Evolutionary conservation across 2,113 vertebrate species (phyloP).

Genomic region (Benitochromis conjunctus): DNA sequence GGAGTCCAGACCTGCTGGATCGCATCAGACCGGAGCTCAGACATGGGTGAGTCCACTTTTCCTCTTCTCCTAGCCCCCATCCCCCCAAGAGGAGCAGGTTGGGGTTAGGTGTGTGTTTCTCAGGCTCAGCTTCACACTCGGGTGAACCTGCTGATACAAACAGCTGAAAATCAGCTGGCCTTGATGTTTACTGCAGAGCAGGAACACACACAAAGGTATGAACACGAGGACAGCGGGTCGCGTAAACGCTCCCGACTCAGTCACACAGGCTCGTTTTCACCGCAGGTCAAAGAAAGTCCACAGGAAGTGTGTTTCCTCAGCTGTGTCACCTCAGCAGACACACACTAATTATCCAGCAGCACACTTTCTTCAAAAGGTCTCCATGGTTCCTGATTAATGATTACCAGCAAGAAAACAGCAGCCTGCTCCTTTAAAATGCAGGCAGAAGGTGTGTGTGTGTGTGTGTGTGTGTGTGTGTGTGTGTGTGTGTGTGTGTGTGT

Average conservation of each 20-base stretch:
- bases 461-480: fast-evolving
- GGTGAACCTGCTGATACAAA: background rate
- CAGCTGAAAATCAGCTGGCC: background rate
- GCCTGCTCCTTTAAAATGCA: background rate
- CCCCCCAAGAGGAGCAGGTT: too few relatives aligned
- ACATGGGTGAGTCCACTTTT: slow-evolving; percentile 19
- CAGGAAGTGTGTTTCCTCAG: background rate
- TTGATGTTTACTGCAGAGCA: background rate
- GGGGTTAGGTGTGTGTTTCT: background rate
- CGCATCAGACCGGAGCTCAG: background rate
- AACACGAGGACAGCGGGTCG: background rate
- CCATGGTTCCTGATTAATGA: background rate
- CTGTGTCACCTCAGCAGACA: too few relatives aligned
- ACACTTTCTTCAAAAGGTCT: background rate
- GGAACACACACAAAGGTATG: too few relatives aligned
- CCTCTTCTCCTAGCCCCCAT: background rate
- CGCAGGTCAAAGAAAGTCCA: background rate
- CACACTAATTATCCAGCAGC: background rate
- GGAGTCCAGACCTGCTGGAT: background rate
- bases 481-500: fast-evolving
- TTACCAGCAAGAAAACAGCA: background rate
- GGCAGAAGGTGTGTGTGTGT: fast-evolving
- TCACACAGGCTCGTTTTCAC: background rate
- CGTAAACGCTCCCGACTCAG: background rate
- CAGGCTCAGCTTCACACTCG: background rate